Evolutionary conservation across 2,113 vertebrate species (phyloP), one percentile per base, ranked within the genome.

Genomic region (Mormyrus lacerda): DNA sequence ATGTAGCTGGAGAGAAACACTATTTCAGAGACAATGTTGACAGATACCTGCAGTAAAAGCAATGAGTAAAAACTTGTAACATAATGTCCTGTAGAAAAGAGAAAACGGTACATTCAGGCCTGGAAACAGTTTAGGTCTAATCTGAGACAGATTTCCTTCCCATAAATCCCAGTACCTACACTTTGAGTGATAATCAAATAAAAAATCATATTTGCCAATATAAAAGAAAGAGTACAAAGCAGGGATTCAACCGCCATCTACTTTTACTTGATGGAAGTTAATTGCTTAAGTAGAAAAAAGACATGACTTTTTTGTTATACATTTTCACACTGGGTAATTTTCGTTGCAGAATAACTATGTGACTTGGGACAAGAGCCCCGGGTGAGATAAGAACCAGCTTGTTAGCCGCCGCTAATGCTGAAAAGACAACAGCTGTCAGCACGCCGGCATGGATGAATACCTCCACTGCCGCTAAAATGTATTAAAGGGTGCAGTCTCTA

Each of bases 311-410:
- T 42, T 79, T 42, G 15, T 76, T 19, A 69, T 69, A 42, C 73
- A 42, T 27, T 88, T 88, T 69, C 17, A 45, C 45, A 47, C 45
- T 73, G 65, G 35, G 58, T 73, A 61, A 1, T n/a, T 53, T 83
- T 42, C 21, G 2, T 24, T 76, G 27, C 47, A 35, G n/a, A 51
- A 82, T 44, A 76, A 21, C 47, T 48, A 47, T 42, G 31, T 39
- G 88, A 53, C 42, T 15, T 47, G 21, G 58, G 48, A 55, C 88
- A 44, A 82, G 31, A 42, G 88, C 31, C 88, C 35, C n/a, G 21
- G 24, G 88, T 55, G 88, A 82, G 69, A 39, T 73, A 79, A 89
- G 39, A 89, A 83, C 48, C 19, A 83, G 88, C 88, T 89, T 51
- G 21, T 55, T 89, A 82, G 50, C 27, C 39, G 9, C 19, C 42